Evolutionary conservation across 2,113 vertebrate genomes (phyloP), one percentile per base, ranked within the genome.

Genomic region (Centropristis striata): DNA sequence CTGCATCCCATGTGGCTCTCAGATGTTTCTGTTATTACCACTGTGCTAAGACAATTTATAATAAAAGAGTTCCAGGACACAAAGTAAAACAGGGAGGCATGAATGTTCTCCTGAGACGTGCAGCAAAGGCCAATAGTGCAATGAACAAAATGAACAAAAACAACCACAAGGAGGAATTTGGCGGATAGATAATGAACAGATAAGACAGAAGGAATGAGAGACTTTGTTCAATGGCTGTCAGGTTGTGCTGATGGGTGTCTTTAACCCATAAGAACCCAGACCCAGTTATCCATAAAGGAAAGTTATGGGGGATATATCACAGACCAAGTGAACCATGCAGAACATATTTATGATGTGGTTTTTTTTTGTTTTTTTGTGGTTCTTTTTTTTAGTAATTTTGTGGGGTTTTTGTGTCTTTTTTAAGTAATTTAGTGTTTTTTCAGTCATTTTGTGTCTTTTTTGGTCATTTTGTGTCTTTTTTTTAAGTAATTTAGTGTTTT

Each of bases 11-110:
- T 88, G 85, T 91, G 92, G 78, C 51, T 65, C 63, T 90, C 81
- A 90, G 90, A 92, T 92, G 90, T 91, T 87, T 75, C 85, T 88
- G 80, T 76, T 87, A 85, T 88, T 85, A 81, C 49, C 74, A 61
- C 28, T 65, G 42, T 71, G 79, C 66, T 66, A 72, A 81, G 73
- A 81, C 64, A 78, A 90, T 90, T 84, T 90, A 86, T 85, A 78
- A 71, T 78, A 47, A 41, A 50, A 2, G 13, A 49, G 46, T 79
- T 77, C 57, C 71, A 61, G 53, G 60, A 76, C 73, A 80, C 70
- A 50, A 71, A 71, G 69, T 44, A 25, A 69, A 63, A 36, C 32
- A 78, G 69, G 57, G 25, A 79, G 54, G 47, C 69, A 85, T 81
- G 71, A 55, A 60, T 71, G 77, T 73, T 54, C 23, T 58, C 57